Base-by-base conservation (phyloP, 2,797 vertebrate genomes). In the Dendrocincla tyrannina region DNA sequence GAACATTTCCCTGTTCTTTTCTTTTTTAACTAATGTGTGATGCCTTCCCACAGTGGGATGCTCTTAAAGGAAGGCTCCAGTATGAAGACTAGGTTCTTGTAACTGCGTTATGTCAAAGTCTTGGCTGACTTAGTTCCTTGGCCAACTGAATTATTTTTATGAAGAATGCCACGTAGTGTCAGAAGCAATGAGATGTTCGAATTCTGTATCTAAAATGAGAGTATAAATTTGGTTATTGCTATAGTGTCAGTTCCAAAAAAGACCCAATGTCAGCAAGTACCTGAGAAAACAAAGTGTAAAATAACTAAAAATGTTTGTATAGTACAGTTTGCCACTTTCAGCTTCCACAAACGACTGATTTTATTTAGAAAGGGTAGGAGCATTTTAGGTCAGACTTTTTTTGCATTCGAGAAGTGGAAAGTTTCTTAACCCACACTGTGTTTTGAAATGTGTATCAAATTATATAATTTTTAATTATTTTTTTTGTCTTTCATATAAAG, bases 91-190 rank as follows among this genome's bases (percentile, higher is more conserved):
- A 50, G 5, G 23, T 91, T 67, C 10, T 27, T 56, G 15, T 52
- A 85, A 56, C 81, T 91, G 49, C 30, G 7, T 85, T 56, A 52
- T 44, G 41, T 84, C 78, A 16, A 46, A 78, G 44, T 41, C 88
- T 68, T 68, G 62, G 49, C 59, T 87, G 41, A 17, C 33, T 91
- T 87, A 23, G 17, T 60, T 85, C 73, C 70, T 76, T 64, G 70
- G 56, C 59, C 55, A 79, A 73, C 42, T 55, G 85, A 39, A 84
- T 91, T 91, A 68, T 79, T 41, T 89, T 78, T 72, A 56, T 82
- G 72, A 85, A 42, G 33, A 73, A 56, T 47, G 37, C 41, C 5
- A 3, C 8, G n/a, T 37, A 49, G 33, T 37, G 63, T 75, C 46
- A 82, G 44, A 85, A 75, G 62, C 58, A 67, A 64, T 74, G 53